Conservation (phyloP, 2,888 invertebrate species). For the Gibbula magus region DNA sequence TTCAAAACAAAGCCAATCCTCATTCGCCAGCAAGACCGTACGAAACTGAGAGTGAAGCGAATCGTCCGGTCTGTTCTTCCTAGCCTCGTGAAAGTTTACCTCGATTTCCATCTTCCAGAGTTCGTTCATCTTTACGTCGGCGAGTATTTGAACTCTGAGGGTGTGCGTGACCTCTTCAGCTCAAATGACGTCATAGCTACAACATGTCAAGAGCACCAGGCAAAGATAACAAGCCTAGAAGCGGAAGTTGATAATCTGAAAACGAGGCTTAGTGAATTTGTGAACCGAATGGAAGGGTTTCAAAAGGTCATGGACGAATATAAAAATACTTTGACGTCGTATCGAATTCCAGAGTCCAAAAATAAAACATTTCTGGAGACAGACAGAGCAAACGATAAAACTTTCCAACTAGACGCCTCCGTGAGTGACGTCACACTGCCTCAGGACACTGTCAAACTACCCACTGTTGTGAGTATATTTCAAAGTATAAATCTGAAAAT, state of each 20-base stretch:
- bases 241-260: not conserved
- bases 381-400: too few relatives aligned
- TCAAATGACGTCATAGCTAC: not conserved
- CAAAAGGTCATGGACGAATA: too few relatives aligned
- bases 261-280: not conserved
- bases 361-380: too few relatives aligned
- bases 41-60: not conserved
- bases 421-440: too few relatives aligned
- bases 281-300: not conserved
- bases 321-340: too few relatives aligned
- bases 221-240: not conserved
- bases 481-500: too few relatives aligned
- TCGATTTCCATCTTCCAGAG: conserved; percentile 1
- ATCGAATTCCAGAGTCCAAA: too few relatives aligned
- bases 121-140: not conserved
- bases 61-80: not conserved
- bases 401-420: too few relatives aligned
- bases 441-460: too few relatives aligned
- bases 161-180: not conserved
- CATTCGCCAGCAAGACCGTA: too few relatives aligned
- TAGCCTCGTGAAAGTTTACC: not conserved
- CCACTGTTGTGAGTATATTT: too few relatives aligned
- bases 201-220: not conserved
- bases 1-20: not conserved
- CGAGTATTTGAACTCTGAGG: too few relatives aligned